Evolutionary conservation across 2,888 invertebrate genomes (phyloP).

Genomic region (Criorhina ranunculi): DNA sequence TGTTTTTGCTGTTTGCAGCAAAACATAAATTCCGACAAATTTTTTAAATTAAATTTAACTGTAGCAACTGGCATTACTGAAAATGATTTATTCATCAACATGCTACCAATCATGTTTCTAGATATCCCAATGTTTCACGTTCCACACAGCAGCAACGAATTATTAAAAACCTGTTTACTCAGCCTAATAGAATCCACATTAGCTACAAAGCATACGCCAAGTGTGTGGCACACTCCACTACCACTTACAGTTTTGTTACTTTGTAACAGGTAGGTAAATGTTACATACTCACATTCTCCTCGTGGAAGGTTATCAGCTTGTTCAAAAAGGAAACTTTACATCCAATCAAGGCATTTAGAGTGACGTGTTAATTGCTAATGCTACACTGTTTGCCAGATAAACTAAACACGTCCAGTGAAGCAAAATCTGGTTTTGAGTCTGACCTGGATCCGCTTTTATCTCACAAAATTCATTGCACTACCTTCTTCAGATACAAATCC

Average conservation of each 20-base stretch:
- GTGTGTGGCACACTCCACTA: neutral
- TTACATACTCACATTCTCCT: constrained; percentile 25
- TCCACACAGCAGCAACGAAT: neutral
- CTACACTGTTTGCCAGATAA: constrained; percentile 42
- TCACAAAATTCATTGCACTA: constrained; percentile 10
- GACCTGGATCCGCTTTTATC: constrained; percentile 38
- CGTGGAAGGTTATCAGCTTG: constrained; percentile 58
- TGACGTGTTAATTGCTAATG: constrained; percentile 61
- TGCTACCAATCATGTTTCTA: neutral
- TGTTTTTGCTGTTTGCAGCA: too few species aligned
- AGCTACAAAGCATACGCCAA: neutral
- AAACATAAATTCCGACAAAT: too few species aligned
- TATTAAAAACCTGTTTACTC: neutral
- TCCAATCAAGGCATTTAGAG: constrained; percentile 41
- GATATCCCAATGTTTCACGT: neutral
- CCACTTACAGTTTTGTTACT: neutral
- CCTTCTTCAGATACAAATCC: constrained; percentile 29
- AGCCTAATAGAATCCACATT: neutral
- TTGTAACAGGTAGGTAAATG: constrained; percentile 23
- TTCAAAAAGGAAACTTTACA: constrained; percentile 47
- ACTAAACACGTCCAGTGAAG: constrained; percentile 35
- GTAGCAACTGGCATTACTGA: constrained; percentile 5
- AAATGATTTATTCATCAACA: neutral
- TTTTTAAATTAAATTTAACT: too few species aligned
- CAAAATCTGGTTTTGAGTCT: constrained; percentile 9